Evolutionary conservation across 2,888 invertebrate species (phyloP), one percentile per base, ranked within the genome.

Genomic region (Plusia festucae): DNA sequence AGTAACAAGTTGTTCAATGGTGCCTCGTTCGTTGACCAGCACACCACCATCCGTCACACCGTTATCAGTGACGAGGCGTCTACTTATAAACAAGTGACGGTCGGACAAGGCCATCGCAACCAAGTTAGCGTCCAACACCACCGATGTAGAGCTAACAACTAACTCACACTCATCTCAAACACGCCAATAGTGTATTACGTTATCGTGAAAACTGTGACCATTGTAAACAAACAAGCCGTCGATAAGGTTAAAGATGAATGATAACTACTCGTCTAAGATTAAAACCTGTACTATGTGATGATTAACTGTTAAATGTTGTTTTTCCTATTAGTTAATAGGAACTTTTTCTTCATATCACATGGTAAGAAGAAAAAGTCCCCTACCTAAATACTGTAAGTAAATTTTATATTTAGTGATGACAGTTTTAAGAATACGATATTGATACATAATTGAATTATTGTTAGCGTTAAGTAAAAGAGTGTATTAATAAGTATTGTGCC

Each of bases 21-120:
- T 94, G 16, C 97, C 97, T 83, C 95, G 89, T 67, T 93, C 90
- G 59, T 95, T 89, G 22, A 97, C 96, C 40, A 97, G 87, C 70
- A 97, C 95, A 27, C 96, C 96, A 51, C 96, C 97, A 68, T 96
- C 93, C 16, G 94, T 83, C 56, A 96, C 92, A 53, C 90, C 91
- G 63, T 91, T 89, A 72, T 95, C 93, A 56, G 96, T 91, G 58
- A 96, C 95, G 40, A 97, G 91, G 62, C 88, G 89, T 72, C 82
- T 89, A 76, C 95, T 95, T 72, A 95, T 76, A 91, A 95, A 95
- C 82, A 95, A 84, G 77, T 92, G 90, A 67, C 87, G 87, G 63
- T 83, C 78, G 67, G 82, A 68, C 76, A 79, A 80, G 79, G 88
- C 87, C 87, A 87, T 90, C 65, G 79, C 79, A 81, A 73, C 55